Percentiles rank a stretch among this genome's conserved stretches.
phyloP scores from a whole-genome alignment of 2,888 invertebrate species.

The Volucella inflata region DNA sequence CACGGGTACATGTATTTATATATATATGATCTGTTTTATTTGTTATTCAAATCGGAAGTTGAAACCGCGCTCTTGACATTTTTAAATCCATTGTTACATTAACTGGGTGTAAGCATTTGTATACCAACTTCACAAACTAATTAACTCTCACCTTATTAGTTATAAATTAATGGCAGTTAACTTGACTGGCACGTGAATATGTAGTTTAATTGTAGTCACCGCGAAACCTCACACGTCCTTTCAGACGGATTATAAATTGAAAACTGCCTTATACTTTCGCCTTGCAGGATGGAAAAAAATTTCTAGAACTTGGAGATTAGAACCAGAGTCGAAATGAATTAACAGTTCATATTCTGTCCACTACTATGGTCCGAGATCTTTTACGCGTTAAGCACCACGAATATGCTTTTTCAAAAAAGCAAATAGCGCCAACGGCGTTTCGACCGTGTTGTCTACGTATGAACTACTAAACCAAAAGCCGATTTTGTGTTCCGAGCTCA shows the following conservation, averaged over 20 bases:
- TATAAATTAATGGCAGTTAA: conserved; percentile 12
- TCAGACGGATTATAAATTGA: conserved; percentile 15
- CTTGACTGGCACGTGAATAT: neutral
- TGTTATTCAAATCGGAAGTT: no score
- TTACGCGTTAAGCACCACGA: neutral
- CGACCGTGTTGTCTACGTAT: conserved; percentile 29
- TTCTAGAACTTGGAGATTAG: no score
- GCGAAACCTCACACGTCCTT: conserved; percentile 18
- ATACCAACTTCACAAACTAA: neutral
- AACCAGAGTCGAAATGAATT: no score
- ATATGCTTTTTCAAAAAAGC: neutral
- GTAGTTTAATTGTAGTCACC: neutral
- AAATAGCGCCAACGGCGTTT: conserved; percentile 14
- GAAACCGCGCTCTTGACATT: no score
- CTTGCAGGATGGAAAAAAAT: neutral
- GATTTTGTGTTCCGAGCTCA: neutral
- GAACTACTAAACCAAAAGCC: conserved; percentile 29
- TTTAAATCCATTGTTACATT: no score
- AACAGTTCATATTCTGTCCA: no score
- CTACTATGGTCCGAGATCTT: neutral
- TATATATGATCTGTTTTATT: neutral
- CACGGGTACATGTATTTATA: neutral
- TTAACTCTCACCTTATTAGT: conserved; percentile 3
- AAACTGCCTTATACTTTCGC: conserved; percentile 13
- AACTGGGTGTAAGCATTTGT: neutral